A percentile compares a stretch with the other conserved stretches of the same genome.
Evolutionary conservation across 2,888 invertebrate species (phyloP).

Genomic region (Calameuta idolon): DNA sequence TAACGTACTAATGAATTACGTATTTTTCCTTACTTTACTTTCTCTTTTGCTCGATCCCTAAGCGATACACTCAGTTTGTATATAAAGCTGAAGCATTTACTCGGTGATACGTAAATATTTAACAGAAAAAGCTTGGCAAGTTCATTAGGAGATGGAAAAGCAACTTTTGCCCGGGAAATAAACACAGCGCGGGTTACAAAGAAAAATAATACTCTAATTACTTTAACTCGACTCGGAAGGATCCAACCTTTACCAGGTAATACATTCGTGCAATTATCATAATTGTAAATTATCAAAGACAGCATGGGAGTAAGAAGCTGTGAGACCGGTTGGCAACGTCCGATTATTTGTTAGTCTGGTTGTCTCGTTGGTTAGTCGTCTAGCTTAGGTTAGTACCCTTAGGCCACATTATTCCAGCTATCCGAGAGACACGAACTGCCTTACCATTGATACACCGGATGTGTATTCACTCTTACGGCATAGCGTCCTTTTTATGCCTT

Average conservation of each 20-base stretch:
- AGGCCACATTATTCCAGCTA: neutral
- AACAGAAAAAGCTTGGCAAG: neutral
- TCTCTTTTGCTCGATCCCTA: too few relatives aligned
- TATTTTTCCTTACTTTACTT: too few relatives aligned
- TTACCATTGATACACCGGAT: constrained; percentile 19
- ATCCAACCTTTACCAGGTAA: neutral
- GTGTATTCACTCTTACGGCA: constrained; percentile 7
- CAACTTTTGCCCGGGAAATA: neutral
- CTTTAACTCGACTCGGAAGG: neutral
- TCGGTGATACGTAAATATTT: constrained; percentile 1
- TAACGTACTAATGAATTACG: too few relatives aligned
- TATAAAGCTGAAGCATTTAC: neutral
- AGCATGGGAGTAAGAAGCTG: constrained; percentile 20
- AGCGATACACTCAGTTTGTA: too few relatives aligned
- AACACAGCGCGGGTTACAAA: neutral
- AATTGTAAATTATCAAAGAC: constrained; percentile 24
- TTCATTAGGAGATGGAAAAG: neutral
- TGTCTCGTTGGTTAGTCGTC: neutral
- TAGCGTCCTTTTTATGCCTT: neutral
- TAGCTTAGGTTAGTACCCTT: neutral
- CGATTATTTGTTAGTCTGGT: neutral
- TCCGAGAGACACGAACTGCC: neutral
- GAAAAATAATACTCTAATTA: constrained; percentile 6
- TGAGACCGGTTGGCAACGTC: constrained; percentile 17
- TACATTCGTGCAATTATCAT: constrained; percentile 23